Conservation (phyloP, 2,797 vertebrate species). For the Gallinago stenura region DNA sequence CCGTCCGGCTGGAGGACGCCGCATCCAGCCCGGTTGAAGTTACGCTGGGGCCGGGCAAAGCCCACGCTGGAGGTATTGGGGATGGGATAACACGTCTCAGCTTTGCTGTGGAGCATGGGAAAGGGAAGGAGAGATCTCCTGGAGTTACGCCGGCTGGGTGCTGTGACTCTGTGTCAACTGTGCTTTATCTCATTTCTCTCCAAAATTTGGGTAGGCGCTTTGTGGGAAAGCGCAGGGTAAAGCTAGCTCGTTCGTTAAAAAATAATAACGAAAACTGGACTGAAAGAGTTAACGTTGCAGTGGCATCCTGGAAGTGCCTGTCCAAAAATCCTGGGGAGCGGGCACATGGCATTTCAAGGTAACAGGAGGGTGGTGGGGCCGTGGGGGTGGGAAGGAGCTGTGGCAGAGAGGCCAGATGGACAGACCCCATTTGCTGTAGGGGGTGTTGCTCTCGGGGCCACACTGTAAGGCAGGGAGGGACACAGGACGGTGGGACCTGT, state of each 20-base stretch:
- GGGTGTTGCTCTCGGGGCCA: accelerated
- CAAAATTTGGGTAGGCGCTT: neutral
- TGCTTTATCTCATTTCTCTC: neutral
- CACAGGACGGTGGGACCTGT: accelerated
- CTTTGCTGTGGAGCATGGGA: accelerated
- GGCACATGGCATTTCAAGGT: neutral
- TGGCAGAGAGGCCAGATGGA: neutral
- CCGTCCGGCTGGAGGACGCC: accelerated
- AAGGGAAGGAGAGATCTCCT: neutral
- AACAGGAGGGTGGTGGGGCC: accelerated
- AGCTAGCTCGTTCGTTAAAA: accelerated
- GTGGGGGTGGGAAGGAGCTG: neutral
- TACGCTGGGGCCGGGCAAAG: neutral
- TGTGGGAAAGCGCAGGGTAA: accelerated
- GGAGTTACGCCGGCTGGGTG: neutral
- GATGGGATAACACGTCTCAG: neutral
- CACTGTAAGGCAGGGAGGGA: accelerated
- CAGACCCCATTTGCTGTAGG: neutral
- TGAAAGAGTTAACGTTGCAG: neutral
- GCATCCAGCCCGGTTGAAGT: neutral
- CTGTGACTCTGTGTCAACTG: neutral
- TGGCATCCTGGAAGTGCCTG: neutral
- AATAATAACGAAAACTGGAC: neutral
- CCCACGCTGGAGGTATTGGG: neutral
- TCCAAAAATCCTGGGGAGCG: neutral